Percentiles rank a stretch among this genome's conserved stretches.
These are phyloP conservation scores for Phrynocephalus forsythii DNA, from an alignment of 2,797 vertebrate genomes.

Conservation along the genomic window DNA sequence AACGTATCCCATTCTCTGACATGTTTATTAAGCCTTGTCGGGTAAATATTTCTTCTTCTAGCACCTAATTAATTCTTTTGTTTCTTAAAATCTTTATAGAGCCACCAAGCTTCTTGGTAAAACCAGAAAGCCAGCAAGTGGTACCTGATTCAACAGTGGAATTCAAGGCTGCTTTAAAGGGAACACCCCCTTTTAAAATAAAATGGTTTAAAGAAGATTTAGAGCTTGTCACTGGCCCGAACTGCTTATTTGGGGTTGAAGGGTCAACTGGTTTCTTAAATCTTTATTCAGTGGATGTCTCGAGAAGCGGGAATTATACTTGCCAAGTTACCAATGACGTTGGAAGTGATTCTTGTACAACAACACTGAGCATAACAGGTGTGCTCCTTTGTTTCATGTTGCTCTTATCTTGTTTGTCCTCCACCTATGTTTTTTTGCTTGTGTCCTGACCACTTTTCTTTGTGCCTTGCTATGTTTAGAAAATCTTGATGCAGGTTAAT, in stretches of 20 bases:
- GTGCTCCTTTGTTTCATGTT: constrained; percentile 73
- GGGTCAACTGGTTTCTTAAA: constrained; percentile 92
- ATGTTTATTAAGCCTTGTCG: constrained; percentile 51
- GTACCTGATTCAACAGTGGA: constrained; percentile 90
- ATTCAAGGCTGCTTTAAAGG: constrained; percentile 92
- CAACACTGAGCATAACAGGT: constrained; percentile 93
- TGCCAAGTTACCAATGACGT: constrained; percentile 97
- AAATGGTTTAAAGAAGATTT: constrained; percentile 97
- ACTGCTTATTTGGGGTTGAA: constrained; percentile 92
- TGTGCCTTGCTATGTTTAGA: constrained; percentile 9
- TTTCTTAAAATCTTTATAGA: constrained; percentile 85
- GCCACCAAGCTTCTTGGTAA: constrained; percentile 92
- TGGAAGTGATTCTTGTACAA: constrained; percentile 92
- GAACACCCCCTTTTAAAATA: constrained; percentile 93
- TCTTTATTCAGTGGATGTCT: constrained; percentile 89
- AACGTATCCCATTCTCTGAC: constrained; percentile 29
- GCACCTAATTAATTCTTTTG: constrained; percentile 65
- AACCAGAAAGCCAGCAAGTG: constrained; percentile 88
- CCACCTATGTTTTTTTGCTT: constrained; percentile 20
- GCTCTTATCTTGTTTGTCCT: constrained; percentile 58
- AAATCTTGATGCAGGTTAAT: not conserved
- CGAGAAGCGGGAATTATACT: constrained; percentile 90
- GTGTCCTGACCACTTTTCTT: constrained; percentile 14
- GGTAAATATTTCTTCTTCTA: constrained; percentile 20
- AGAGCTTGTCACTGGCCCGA: constrained; percentile 91